These are phyloP conservation scores for Callimico goeldii DNA, from an alignment of 2,797 vertebrate genomes.

Conservation along the genomic window DNA sequence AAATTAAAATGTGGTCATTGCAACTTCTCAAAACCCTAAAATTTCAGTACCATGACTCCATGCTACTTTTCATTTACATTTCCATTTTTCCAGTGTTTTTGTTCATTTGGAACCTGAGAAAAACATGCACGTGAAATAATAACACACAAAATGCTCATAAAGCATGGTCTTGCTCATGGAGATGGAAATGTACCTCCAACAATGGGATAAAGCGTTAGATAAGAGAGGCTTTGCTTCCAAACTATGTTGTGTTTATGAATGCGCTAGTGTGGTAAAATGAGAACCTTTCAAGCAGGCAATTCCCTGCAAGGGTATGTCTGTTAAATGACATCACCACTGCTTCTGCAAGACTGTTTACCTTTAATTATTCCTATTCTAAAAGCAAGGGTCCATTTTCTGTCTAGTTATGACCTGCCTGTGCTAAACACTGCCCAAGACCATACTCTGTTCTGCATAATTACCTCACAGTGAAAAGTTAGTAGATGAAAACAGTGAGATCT, in stretches of 20 bases:
- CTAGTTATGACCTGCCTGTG: conserved; percentile 56
- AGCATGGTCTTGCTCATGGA: background rate
- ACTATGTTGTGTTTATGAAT: conserved; percentile 17
- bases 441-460: conserved; percentile 72
- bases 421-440: conserved; percentile 55
- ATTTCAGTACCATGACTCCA: background rate
- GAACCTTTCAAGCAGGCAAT: background rate
- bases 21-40: background rate
- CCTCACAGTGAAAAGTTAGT: conserved; percentile 59
- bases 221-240: background rate
- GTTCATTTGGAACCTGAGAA: conserved; percentile 28
- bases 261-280: background rate
- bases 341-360: conserved; percentile 35
- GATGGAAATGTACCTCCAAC: background rate
- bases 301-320: background rate
- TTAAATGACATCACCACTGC: conserved; percentile 30
- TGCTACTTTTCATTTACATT: conserved; percentile 12
- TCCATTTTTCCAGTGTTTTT: background rate
- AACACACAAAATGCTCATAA: background rate
- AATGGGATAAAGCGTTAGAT: background rate
- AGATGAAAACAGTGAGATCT: conserved; percentile 66
- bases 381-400: conserved; percentile 43
- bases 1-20: conserved; percentile 13
- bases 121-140: background rate
- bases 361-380: conserved; percentile 62